A percentile compares a stretch with the other conserved stretches of the same genome.
Conservation (phyloP, 1,140 invertebrate species). For the Hermatobates lingyangjiaoensis region DNA sequence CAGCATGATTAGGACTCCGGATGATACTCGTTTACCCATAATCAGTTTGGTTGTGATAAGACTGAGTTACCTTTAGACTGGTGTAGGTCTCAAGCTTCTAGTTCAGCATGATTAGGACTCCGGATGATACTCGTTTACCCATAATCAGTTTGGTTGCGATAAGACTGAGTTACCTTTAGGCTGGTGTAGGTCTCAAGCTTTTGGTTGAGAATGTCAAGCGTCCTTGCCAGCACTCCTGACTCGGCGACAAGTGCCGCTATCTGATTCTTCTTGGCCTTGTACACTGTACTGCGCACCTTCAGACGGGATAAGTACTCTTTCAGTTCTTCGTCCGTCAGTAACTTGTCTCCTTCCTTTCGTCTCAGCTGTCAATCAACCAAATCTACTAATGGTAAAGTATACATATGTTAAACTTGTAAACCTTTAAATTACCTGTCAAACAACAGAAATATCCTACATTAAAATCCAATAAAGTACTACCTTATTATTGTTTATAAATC, state of each 20-base stretch:
- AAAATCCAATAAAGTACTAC: not conserved
- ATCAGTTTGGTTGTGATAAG: too few species aligned
- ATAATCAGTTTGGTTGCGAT: too few species aligned
- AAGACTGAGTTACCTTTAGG: not conserved
- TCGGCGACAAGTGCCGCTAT: slow-evolving; percentile 50
- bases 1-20: too few species aligned
- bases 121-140: too few species aligned
- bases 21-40: too few species aligned
- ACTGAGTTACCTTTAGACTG: too few species aligned
- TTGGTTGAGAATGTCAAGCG: slow-evolving; percentile 33
- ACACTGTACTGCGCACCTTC: slow-evolving; percentile 47
- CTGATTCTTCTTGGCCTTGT: slow-evolving; percentile 57
- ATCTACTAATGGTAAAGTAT: too few species aligned
- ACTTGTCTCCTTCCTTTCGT: slow-evolving; percentile 1
- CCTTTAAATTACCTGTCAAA: not conserved
- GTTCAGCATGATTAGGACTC: too few species aligned
- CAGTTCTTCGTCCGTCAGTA: slow-evolving; percentile 7
- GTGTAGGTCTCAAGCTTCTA: too few species aligned
- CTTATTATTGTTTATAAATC: too few species aligned
- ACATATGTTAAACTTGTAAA: too few species aligned
- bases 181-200: slow-evolving; percentile 2
- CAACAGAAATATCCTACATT: not conserved
- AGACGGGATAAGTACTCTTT: slow-evolving; percentile 10
- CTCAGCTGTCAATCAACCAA: too few species aligned
- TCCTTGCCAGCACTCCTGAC: slow-evolving; percentile 39